Evolutionary conservation across 2,888 invertebrate species (phyloP).

Genomic region (Drosophila vallismaia): DNA sequence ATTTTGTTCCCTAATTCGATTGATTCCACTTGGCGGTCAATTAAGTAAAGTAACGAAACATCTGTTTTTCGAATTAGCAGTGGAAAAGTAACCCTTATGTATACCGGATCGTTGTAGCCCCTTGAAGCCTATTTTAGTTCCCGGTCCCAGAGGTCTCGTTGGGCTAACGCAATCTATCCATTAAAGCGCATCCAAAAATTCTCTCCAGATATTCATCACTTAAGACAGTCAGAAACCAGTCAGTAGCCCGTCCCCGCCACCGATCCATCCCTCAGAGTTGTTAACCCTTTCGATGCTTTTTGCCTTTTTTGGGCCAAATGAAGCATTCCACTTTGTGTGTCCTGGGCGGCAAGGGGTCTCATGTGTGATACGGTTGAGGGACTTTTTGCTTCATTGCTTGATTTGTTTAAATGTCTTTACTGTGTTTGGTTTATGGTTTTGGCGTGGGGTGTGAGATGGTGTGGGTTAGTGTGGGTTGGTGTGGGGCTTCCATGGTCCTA

Average conservation of each 20-base stretch:
- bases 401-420: constrained; percentile 79
- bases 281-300: constrained; percentile 36
- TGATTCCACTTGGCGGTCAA: constrained; percentile 38
- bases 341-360: constrained; percentile 18
- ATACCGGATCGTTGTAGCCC: constrained; percentile 3
- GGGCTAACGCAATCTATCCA: constrained; percentile 38
- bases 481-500: constrained; percentile 10
- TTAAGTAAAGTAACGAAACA: constrained; percentile 37
- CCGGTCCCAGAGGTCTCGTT: constrained; percentile 34
- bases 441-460: not conserved
- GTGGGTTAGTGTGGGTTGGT: not conserved
- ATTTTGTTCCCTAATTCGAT: constrained; percentile 19
- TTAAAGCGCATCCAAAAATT: constrained; percentile 37
- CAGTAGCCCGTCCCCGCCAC: not conserved
- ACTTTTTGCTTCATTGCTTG: constrained; percentile 77
- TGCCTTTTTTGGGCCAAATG: constrained; percentile 69
- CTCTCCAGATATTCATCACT: constrained; percentile 68
- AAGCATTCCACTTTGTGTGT: constrained; percentile 54
- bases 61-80: constrained; percentile 38
- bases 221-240: constrained; percentile 46
- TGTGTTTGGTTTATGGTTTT: constrained; percentile 77
- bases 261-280: not conserved
- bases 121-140: constrained; percentile 5
- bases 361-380: constrained; percentile 71
- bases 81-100: constrained; percentile 2